Conservation (phyloP, 1,140 invertebrate species). For the Colletes latitarsis region DNA sequence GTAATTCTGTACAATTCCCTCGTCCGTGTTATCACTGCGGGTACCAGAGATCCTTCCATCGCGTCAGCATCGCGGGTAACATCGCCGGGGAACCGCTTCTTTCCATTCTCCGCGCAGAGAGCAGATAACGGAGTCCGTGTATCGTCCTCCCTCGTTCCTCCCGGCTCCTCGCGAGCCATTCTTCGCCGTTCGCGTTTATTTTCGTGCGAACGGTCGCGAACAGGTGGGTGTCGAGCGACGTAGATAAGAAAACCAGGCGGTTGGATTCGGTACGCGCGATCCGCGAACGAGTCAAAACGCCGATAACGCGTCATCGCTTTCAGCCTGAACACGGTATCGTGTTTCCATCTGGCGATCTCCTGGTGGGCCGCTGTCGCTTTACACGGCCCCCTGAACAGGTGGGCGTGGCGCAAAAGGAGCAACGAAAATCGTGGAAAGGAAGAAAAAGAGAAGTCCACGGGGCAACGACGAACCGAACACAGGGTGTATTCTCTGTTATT, state of each 20-base stretch:
- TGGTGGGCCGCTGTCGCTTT: conserved; percentile 26
- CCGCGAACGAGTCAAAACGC: conserved; percentile 25
- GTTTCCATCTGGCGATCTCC: conserved; percentile 55
- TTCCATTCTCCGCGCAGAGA: conserved; percentile 14
- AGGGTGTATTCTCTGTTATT: background rate
- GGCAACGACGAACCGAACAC: background rate
- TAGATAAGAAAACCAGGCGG: conserved; percentile 39
- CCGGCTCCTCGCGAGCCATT: conserved; percentile 9
- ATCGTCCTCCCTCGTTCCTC: conserved; percentile 21
- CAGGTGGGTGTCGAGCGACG: conserved; percentile 54
- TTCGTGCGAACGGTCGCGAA: conserved; percentile 30
- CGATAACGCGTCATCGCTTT: conserved; percentile 50
- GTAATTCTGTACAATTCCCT: conserved; percentile 44
- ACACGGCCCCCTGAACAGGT: conserved; percentile 29
- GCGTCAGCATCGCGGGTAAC: conserved; percentile 14
- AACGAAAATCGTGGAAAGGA: background rate
- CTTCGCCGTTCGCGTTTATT: conserved; percentile 30
- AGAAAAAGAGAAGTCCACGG: background rate
- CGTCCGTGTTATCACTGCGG: conserved; percentile 33
- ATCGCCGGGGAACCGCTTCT: conserved; percentile 10
- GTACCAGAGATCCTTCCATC: conserved; percentile 17
- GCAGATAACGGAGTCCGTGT: conserved; percentile 44
- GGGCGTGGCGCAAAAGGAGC: conserved; percentile 8
- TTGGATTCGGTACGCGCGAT: conserved; percentile 3
- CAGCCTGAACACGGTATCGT: conserved; percentile 29